Conservation (phyloP, 1,140 invertebrate species). For the Doryteuthis pealeii region DNA sequence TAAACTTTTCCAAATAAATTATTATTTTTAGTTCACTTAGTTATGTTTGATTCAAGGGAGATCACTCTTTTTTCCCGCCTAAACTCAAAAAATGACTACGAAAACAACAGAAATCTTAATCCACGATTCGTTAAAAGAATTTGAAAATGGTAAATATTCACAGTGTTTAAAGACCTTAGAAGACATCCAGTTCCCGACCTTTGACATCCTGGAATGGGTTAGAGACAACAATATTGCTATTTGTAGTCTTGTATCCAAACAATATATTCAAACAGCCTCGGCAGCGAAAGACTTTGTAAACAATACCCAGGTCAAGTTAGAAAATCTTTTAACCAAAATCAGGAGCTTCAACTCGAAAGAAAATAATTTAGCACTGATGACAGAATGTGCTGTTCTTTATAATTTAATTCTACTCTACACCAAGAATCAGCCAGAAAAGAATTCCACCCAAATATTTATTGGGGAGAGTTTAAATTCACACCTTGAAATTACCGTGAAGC, state of each 20-base stretch:
- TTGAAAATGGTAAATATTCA: not conserved
- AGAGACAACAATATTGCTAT: not conserved
- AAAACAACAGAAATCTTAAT: not conserved
- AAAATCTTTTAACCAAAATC: not conserved
- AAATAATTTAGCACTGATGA: not conserved
- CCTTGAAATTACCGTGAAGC: not conserved
- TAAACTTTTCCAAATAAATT: no score
- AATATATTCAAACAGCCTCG: not conserved
- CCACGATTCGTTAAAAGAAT: not conserved
- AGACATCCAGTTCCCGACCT: not conserved
- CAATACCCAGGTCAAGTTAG: not conserved
- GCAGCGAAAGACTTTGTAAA: no score
- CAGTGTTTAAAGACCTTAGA: not conserved
- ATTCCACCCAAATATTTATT: not conserved
- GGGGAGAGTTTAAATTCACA: not conserved
- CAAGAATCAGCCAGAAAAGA: not conserved
- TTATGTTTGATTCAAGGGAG: not conserved
- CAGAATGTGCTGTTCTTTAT: not conserved
- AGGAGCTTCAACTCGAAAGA: not conserved
- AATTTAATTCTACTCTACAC: not conserved
- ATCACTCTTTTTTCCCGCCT: not conserved
- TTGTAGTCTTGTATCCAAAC: not conserved
- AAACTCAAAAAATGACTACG: not conserved
- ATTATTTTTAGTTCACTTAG: no score
- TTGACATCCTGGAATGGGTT: not conserved